phyloP scores from a whole-genome alignment of 2,113 vertebrate genomes.

The Saccopteryx bilineata region DNA sequence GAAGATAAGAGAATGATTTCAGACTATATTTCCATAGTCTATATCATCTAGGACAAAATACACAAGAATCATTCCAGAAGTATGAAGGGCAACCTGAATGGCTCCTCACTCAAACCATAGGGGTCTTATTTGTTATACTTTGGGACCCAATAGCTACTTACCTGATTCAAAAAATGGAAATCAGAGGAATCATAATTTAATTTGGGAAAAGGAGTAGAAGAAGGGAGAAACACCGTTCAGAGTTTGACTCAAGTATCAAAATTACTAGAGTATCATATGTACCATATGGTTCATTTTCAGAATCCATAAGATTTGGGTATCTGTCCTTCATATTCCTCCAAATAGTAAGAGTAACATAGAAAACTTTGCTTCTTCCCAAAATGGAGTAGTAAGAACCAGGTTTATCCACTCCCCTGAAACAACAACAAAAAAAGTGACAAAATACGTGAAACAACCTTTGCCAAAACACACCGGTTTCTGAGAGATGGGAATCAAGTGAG shows the following conservation, averaged over 20 bases:
- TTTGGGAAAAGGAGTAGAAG: neutral
- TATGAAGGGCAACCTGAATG: neutral
- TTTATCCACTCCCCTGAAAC: neutral
- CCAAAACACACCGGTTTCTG: neutral
- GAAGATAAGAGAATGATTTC: neutral
- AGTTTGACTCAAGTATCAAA: neutral
- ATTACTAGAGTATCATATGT: neutral
- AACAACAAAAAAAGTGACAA: neutral
- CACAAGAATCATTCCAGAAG: neutral
- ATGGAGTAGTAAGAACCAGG: neutral
- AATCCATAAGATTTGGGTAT: neutral
- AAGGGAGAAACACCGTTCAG: neutral
- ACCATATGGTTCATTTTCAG: neutral
- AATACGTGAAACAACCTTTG: neutral
- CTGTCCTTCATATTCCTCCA: neutral
- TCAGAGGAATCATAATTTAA: neutral
- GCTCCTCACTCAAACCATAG: neutral
- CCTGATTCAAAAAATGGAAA: neutral
- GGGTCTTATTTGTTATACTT: neutral
- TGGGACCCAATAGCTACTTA: neutral
- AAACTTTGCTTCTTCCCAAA: neutral
- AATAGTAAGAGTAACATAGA: neutral
- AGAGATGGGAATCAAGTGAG: neutral
- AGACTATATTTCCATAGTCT: neutral
- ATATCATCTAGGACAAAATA: neutral